A percentile compares a stretch with the other conserved stretches of the same genome.
Conservation (phyloP, 1,140 invertebrate genomes). For the Ruditapes philippinarum region DNA sequence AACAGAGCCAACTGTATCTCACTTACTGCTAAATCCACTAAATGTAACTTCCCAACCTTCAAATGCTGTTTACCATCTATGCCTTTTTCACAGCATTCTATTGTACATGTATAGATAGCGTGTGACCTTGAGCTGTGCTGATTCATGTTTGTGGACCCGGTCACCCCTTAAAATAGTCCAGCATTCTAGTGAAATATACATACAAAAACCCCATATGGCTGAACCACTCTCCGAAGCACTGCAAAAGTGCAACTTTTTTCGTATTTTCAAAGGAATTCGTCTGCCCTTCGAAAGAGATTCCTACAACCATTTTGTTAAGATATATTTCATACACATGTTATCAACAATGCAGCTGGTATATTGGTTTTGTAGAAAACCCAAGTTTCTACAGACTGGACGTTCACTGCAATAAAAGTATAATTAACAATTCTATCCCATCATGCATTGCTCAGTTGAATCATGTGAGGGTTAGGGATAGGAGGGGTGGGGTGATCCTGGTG, state of each 20-base stretch:
- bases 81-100: constrained; percentile 97
- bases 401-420: not conserved
- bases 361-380: not conserved
- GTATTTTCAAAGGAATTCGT: no score
- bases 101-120: constrained; percentile 98
- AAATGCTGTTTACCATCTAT: constrained; percentile 96
- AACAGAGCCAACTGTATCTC: not conserved
- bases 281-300: no score
- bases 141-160: constrained; percentile 94
- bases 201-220: no score
- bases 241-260: no score
- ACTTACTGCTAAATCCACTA: constrained; percentile 95
- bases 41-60: constrained; percentile 97
- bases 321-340: no score
- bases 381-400: no score
- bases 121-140: constrained; percentile 94
- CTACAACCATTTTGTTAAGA: no score
- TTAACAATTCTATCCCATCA: not conserved
- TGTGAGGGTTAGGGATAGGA: not conserved
- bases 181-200: not conserved
- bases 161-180: constrained; percentile 79
- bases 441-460: not conserved
- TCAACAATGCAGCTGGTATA: not conserved
- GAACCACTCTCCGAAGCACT: no score
- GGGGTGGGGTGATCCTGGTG: no score